Percentiles rank a stretch among this genome's conserved stretches.
Conservation (phyloP, 2,888 invertebrate genomes). For the Metallyticus violacea region DNA sequence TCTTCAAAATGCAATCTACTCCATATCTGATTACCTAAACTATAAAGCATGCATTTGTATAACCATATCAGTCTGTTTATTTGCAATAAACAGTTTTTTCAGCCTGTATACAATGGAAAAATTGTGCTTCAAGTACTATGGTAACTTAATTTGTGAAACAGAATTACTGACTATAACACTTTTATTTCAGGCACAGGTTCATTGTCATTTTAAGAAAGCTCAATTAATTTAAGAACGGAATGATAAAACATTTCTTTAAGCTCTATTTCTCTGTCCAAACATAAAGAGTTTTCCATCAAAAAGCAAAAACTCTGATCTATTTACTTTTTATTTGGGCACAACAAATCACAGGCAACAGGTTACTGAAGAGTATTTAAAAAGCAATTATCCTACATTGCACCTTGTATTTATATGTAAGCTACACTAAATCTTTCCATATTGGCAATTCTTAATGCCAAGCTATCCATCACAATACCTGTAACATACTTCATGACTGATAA, state of each 20-base stretch:
- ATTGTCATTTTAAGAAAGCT: neutral
- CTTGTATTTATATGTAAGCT: neutral
- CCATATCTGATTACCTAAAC: neutral
- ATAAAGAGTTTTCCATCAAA: neutral
- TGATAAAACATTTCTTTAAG: neutral
- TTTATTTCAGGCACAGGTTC: neutral
- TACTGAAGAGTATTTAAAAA: neutral
- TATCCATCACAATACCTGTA: too few species aligned
- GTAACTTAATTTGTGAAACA: neutral
- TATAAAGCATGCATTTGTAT: neutral
- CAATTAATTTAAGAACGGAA: neutral
- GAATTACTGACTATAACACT: neutral
- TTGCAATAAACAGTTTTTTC: neutral
- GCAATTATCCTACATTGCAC: neutral
- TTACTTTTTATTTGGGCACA: neutral
- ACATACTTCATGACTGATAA: too few species aligned
- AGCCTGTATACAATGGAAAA: neutral
- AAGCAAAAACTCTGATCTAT: neutral
- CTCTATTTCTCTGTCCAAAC: neutral
- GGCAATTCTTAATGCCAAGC: too few species aligned
- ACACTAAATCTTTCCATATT: neutral
- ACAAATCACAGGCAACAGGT: neutral
- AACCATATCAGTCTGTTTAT: neutral
- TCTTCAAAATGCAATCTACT: neutral
- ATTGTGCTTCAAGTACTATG: neutral